Evolutionary conservation across 2,888 invertebrate species (phyloP), one percentile per base, ranked within the genome.

Genomic region (Megastigmus dorsalis): DNA sequence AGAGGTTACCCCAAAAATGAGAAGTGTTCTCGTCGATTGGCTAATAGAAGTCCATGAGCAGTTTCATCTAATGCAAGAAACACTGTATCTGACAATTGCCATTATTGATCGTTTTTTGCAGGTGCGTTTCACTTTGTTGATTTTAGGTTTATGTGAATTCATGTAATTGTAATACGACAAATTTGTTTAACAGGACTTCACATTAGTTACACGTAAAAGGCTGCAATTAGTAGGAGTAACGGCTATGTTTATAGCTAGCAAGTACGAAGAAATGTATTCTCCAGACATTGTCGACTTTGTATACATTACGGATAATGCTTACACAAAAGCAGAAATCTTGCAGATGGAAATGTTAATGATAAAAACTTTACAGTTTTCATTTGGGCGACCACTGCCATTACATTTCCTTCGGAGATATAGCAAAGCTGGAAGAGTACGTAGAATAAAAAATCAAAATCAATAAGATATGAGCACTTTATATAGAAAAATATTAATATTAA

Each of bases 181-280:
- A 10, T 52, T 59, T 76, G 81, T 74, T 79, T 88, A 89, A 57
- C 84, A 94, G 93, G 89, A 85, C 2, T 91, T 90, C 36, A 90
- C 90, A 55, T 90, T 91, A 18, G 91, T 95, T 33, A 90, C 91
- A 65, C 91, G 93, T 78, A 92, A 92, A 78, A 91, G 93, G 80
- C 90, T 98, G 73, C 98, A 98, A 85, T 89, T 98, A 77, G 95
- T 97, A 10, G 98, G 97, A 3, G 93, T 96, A 0, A 93, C 97
- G 0, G 94, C 97, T 0, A 92, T 98, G 91, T 93, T 96, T 82
- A 92, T 98, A 66, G 97, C 98, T 0, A 92, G 94, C 83, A 99
- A 99, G 88, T 98, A 96, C 84, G 98, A 99, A 89, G 99, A 99
- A 89, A 94, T 97, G 83, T 96, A 94, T 83, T 92, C 95, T 1